phyloP scores from a whole-genome alignment of 2,888 invertebrate species.

The Zhengitettix transpicula region DNA sequence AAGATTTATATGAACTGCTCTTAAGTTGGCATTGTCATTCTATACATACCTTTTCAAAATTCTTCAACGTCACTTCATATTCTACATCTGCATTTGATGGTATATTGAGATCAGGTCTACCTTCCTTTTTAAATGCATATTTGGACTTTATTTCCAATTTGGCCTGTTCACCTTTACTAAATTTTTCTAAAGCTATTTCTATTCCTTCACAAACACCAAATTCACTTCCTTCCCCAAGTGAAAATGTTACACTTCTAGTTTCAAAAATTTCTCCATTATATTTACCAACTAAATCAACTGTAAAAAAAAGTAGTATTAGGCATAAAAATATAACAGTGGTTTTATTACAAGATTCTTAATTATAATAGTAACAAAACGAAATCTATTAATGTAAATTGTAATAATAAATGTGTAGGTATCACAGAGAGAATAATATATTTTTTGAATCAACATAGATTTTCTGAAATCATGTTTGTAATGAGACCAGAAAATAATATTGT shows the following conservation, averaged over 20 bases:
- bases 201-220: conserved; percentile 61
- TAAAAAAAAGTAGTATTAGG: conserved; percentile 18
- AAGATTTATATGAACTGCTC: neutral
- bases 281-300: conserved; percentile 57
- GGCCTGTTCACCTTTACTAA: conserved; percentile 65
- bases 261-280: conserved; percentile 56
- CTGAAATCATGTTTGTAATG: too few relatives aligned
- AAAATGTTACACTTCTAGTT: conserved; percentile 64
- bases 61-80: conserved; percentile 65
- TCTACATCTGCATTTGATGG: conserved; percentile 63
- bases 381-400: too few relatives aligned
- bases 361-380: too few relatives aligned
- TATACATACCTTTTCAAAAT: conserved; percentile 57
- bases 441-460: too few relatives aligned
- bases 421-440: too few relatives aligned
- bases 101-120: conserved; percentile 51
- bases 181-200: conserved; percentile 64
- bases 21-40: neutral
- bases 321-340: neutral
- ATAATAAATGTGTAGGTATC: too few relatives aligned
- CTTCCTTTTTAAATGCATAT: conserved; percentile 61
- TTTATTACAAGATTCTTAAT: neutral
- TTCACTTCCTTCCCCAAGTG: conserved; percentile 71
- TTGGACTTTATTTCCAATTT: conserved; percentile 53
- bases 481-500: too few relatives aligned